A percentile compares a stretch with the other conserved stretches of the same genome.
phyloP scores from a whole-genome alignment of 2,113 vertebrate species.

The Acanthisitta chloris region DNA sequence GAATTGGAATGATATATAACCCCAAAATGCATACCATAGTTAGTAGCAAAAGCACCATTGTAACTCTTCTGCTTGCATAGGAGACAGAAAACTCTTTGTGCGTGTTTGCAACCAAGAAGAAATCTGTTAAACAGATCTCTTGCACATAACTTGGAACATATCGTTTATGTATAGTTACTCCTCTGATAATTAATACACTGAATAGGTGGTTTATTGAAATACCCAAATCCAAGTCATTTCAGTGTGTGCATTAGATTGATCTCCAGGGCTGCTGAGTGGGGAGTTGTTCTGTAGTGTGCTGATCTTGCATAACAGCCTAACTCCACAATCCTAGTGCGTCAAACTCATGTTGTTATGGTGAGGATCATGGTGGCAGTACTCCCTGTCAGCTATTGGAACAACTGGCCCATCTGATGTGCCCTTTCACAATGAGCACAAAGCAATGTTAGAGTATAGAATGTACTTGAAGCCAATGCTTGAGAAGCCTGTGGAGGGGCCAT shows the following conservation, averaged over 20 bases:
- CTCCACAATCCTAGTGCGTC: background rate
- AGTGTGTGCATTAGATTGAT: slow-evolving; percentile 35
- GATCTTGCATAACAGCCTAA: background rate
- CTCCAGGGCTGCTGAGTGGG: background rate
- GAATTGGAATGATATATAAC: slow-evolving; percentile 24
- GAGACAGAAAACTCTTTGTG: slow-evolving; percentile 64
- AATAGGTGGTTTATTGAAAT: slow-evolving; percentile 52
- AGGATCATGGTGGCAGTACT: background rate
- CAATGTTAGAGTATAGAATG: background rate
- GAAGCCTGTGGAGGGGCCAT: background rate
- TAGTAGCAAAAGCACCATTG: slow-evolving; percentile 68
- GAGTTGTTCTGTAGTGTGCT: background rate
- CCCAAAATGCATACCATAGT: slow-evolving; percentile 61
- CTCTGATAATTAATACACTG: slow-evolving; percentile 57
- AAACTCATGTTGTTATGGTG: background rate
- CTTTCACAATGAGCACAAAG: background rate
- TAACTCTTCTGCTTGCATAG: slow-evolving; percentile 68
- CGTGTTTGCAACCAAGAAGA: slow-evolving; percentile 63
- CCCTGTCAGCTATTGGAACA: background rate
- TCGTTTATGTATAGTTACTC: slow-evolving; percentile 44
- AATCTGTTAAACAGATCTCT: slow-evolving; percentile 72
- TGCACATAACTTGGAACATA: slow-evolving; percentile 70
- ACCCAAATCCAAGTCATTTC: background rate
- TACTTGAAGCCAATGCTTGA: background rate
- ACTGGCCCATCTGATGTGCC: background rate